Evolutionary conservation across 2,113 vertebrate genomes (phyloP).

Genomic region (Philantomba maxwellii): DNA sequence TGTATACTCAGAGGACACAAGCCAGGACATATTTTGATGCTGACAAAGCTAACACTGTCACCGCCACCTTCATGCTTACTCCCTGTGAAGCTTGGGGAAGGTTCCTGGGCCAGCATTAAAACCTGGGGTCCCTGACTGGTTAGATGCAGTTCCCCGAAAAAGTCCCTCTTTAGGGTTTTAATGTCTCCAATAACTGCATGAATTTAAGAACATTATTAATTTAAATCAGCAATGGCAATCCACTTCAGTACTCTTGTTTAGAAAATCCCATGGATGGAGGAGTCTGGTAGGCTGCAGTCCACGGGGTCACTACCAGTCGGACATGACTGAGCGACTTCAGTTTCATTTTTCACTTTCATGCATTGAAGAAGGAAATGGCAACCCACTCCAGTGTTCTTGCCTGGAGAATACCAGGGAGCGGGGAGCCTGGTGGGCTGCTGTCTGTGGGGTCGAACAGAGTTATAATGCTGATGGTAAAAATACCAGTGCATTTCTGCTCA

Average conservation of each 20-base stretch:
- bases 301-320: no score
- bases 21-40: background rate
- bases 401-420: no score
- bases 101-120: background rate
- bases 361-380: no score
- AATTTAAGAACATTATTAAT: background rate
- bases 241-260: no score
- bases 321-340: no score
- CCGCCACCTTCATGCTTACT: background rate
- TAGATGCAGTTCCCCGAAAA: background rate
- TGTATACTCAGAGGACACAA: no score
- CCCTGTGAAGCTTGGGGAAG: background rate
- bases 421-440: no score
- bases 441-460: no score
- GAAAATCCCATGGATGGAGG: no score
- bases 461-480: background rate
- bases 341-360: no score
- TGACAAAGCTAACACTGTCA: background rate
- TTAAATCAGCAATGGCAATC: background rate
- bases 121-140: background rate
- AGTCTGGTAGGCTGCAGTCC: no score
- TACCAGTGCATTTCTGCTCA: background rate
- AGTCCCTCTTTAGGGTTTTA: background rate
- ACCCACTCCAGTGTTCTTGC: no score
- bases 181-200: background rate